Evolutionary conservation across 2,113 vertebrate genomes (phyloP).

Genomic region (Halichoerus grypus): DNA sequence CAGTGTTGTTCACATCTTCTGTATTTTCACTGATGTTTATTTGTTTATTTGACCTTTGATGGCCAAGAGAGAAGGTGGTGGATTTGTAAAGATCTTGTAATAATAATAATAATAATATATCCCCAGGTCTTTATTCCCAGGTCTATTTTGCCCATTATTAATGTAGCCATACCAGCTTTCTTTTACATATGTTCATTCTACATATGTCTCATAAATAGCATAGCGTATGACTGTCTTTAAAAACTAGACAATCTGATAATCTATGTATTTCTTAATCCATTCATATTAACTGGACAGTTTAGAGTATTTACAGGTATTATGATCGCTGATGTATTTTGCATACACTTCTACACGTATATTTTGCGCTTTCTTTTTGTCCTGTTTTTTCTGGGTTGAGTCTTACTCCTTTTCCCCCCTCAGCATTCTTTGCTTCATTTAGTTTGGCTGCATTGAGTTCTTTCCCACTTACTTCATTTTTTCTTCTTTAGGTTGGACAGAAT

Average conservation of each 20-base stretch:
- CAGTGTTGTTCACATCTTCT: neutral
- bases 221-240: neutral
- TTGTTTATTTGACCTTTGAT: neutral
- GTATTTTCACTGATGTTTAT: neutral
- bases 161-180: neutral
- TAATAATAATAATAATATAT: too few relatives aligned
- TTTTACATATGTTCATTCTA: neutral
- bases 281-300: neutral
- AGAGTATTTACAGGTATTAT: neutral
- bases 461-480: neutral
- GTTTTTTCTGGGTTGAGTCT: neutral
- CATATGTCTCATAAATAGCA: neutral
- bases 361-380: neutral
- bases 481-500: neutral
- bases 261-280: neutral
- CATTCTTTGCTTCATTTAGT: neutral
- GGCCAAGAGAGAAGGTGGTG: neutral
- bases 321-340: too few relatives aligned
- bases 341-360: neutral
- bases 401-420: neutral
- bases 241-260: neutral
- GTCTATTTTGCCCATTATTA: neutral
- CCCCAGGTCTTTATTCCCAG: neutral
- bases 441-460: neutral
- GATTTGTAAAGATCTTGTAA: neutral